Percentiles rank a stretch among this genome's conserved stretches.
Evolutionary conservation across 1,140 invertebrate species (phyloP).

Genomic region (Onthophagus taurus): DNA sequence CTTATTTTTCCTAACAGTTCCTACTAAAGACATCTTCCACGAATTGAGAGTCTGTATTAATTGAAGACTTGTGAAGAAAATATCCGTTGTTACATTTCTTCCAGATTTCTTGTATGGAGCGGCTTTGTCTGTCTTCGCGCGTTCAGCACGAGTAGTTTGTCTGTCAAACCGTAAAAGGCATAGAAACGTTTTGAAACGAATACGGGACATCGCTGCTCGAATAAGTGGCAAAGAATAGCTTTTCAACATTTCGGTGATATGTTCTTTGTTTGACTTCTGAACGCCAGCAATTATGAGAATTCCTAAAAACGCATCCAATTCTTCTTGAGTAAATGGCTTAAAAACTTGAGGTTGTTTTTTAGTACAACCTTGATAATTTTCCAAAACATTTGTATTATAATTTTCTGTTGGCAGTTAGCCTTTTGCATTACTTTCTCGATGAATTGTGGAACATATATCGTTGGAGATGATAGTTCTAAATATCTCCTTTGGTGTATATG

Average conservation of each 20-base stretch:
- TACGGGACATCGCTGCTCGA: no score
- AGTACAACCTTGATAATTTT: constrained; percentile 2
- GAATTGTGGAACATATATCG: neutral
- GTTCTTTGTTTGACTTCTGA: constrained; percentile 5
- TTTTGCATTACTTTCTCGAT: no score
- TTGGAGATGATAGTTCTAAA: no score
- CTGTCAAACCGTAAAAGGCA: constrained; percentile 30
- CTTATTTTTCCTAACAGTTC: constrained; percentile 8
- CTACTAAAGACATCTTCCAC: constrained; percentile 7
- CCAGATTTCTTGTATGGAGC: no score
- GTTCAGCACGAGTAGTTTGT: constrained; percentile 20
- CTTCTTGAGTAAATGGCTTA: constrained; percentile 4
- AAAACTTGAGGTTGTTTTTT: constrained; percentile 5
- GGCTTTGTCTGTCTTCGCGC: constrained; percentile 12
- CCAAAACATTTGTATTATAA: neutral
- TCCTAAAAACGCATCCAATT: constrained; percentile 7
- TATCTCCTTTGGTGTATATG: constrained; percentile 5
- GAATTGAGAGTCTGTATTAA: neutral
- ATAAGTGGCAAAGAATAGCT: constrained; percentile 1
- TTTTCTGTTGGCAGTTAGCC: neutral
- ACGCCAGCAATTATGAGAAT: constrained; percentile 1
- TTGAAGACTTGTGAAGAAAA: constrained; percentile 11
- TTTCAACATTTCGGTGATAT: constrained; percentile 5
- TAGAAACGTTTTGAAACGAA: constrained; percentile 11
- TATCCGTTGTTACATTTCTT: no score